A percentile compares a stretch with the other conserved stretches of the same genome.
Conservation (phyloP, 1,140 invertebrate species). For the Cherax quadricarinatus region DNA sequence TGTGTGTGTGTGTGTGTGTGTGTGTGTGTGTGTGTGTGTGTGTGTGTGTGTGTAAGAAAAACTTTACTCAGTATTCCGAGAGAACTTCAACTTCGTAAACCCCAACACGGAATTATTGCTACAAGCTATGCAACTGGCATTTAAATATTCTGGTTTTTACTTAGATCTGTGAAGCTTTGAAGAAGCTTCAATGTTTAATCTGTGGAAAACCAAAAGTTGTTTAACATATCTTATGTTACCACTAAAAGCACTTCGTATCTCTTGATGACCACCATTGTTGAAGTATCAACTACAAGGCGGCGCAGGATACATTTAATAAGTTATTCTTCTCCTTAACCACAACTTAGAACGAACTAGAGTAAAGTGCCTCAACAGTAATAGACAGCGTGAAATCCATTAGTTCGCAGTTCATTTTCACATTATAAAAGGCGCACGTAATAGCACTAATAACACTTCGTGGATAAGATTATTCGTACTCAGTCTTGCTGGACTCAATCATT, state of each 20-base stretch:
- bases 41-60: too few relatives aligned
- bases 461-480: background rate
- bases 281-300: background rate
- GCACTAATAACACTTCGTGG: background rate
- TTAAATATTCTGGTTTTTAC: too few relatives aligned
- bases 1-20: too few relatives aligned
- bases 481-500: background rate
- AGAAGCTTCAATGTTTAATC: too few relatives aligned
- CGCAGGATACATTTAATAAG: background rate
- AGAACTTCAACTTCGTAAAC: too few relatives aligned
- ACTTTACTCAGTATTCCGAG: too few relatives aligned
- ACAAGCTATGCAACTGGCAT: too few relatives aligned
- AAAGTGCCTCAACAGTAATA: background rate
- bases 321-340: background rate
- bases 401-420: background rate
- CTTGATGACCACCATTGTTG: background rate
- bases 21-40: too few relatives aligned
- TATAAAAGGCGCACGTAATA: conserved; percentile 12
- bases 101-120: too few relatives aligned
- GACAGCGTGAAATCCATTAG: conserved; percentile 17
- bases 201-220: too few relatives aligned
- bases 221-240: too few relatives aligned
- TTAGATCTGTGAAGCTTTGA: too few relatives aligned
- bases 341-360: background rate
- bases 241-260: background rate